These are phyloP conservation scores for Pangasius mekongensis DNA, from an alignment of 2,797 vertebrate genomes.

Conservation along the genomic window DNA sequence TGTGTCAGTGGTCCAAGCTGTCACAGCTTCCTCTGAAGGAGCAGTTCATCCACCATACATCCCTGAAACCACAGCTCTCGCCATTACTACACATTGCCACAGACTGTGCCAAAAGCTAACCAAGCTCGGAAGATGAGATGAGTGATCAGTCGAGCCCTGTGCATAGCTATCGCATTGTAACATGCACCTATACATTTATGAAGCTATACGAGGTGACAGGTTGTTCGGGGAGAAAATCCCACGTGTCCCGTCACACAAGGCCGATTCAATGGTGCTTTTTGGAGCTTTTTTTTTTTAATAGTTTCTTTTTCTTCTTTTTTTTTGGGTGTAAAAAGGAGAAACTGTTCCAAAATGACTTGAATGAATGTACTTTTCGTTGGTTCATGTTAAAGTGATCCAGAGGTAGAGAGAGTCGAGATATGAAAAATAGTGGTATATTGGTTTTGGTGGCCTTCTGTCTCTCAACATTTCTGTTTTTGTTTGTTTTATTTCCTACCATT, in stretches of 20 bases:
- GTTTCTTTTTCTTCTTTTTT: slow-evolving; percentile 79
- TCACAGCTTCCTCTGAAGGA: slow-evolving; percentile 21
- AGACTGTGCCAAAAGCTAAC: slow-evolving; percentile 53
- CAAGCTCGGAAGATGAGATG: slow-evolving; percentile 57
- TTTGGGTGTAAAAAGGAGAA: slow-evolving; percentile 46
- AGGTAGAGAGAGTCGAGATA: slow-evolving; percentile 69
- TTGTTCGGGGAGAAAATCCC: slow-evolving; percentile 60
- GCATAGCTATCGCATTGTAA: slow-evolving; percentile 66
- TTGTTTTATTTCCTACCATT: slow-evolving; percentile 45
- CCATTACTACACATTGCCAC: slow-evolving; percentile 36
- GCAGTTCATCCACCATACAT: slow-evolving; percentile 20
- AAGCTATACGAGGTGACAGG: slow-evolving; percentile 75
- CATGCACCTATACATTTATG: slow-evolving; percentile 71
- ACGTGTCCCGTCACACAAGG: slow-evolving; percentile 70
- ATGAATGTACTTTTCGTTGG: slow-evolving; percentile 82
- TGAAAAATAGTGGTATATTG: slow-evolving; percentile 61
- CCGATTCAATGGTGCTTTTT: slow-evolving; percentile 86
- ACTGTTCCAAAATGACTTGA: slow-evolving; percentile 85
- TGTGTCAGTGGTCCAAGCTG: slow-evolving; percentile 34
- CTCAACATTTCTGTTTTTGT: slow-evolving; percentile 55
- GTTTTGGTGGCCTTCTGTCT: slow-evolving; percentile 76
- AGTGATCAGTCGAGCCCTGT: slow-evolving; percentile 63
- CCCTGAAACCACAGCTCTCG: slow-evolving; percentile 27
- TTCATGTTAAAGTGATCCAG: slow-evolving; percentile 74
- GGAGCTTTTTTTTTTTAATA: slow-evolving; percentile 77